Percentiles rank a stretch among this genome's conserved stretches.
Evolutionary conservation across 1,140 invertebrate species (phyloP).

Genomic region (Batillaria attramentaria): DNA sequence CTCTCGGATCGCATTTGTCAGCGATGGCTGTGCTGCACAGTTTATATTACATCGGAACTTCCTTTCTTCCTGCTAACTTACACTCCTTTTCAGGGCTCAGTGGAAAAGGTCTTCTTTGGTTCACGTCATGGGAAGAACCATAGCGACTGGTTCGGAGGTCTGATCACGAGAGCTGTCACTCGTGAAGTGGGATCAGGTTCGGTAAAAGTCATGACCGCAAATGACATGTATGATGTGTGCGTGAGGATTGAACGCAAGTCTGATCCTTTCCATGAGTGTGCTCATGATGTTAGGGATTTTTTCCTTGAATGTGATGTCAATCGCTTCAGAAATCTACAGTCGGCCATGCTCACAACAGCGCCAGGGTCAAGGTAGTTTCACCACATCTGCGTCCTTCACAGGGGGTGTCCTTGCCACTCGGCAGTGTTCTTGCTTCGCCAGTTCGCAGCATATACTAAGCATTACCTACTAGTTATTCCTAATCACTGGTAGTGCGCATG

Average conservation of each 20-base stretch:
- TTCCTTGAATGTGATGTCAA: not conserved
- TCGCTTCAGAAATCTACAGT: not conserved
- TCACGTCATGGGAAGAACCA: not conserved
- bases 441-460: too few species aligned
- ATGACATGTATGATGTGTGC: not conserved
- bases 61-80: not conserved
- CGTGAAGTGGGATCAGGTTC: not conserved
- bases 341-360: not conserved
- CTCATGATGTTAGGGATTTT: not conserved
- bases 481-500: too few species aligned
- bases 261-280: not conserved
- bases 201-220: not conserved
- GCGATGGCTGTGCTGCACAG: constrained; percentile 12
- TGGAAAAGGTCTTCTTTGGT: constrained; percentile 1
- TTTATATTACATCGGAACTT: not conserved
- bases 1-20: not conserved
- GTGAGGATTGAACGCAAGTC: too few species aligned
- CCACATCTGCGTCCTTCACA: not conserved
- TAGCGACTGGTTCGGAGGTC: not conserved
- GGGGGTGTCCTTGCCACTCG: not conserved
- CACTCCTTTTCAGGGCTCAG: not conserved
- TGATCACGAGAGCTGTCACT: not conserved
- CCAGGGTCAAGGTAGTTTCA: not conserved
- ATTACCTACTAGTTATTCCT: too few species aligned
- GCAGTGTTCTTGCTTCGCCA: not conserved